Conservation (phyloP, 35 echinoderm and acorn worm genomes). For the Nesometra sesokonis region DNA sequence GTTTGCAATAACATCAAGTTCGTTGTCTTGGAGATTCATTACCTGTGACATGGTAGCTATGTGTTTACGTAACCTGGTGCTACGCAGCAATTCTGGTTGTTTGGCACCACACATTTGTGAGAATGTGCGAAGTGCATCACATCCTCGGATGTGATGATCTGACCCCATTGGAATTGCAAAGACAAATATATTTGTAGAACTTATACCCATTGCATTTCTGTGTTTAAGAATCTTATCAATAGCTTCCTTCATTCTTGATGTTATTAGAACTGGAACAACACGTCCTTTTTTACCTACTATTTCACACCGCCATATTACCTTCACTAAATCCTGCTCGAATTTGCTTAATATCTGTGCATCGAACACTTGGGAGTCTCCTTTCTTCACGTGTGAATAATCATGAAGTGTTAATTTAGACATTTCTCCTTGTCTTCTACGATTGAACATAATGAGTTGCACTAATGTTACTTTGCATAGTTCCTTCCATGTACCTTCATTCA, state of each 20-base stretch:
- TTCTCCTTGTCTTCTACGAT: constrained; percentile 2
- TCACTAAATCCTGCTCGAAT: not conserved
- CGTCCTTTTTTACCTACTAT: not conserved
- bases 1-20: constrained; percentile 21
- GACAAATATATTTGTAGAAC: constrained; percentile 2
- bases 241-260: not conserved
- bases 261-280: not conserved
- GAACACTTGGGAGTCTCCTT: not conserved
- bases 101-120: constrained; percentile 11
- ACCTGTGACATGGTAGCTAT: constrained; percentile 27
- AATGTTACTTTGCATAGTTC: not conserved
- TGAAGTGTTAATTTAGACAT: not conserved
- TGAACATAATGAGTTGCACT: not conserved
- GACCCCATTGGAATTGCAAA: constrained; percentile 9
- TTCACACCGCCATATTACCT: not conserved
- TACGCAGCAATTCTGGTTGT: constrained; percentile 1
- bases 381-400: not conserved
- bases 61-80: constrained; percentile 12
- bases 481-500: not conserved
- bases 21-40: constrained; percentile 5
- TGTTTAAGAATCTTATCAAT: not conserved
- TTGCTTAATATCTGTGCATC: not conserved
- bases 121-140: constrained; percentile 6
- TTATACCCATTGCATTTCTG: not conserved
- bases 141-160: constrained; percentile 20